Base-by-base conservation (phyloP, 2,888 invertebrate species). In the Ornithoptera alexandrae region DNA sequence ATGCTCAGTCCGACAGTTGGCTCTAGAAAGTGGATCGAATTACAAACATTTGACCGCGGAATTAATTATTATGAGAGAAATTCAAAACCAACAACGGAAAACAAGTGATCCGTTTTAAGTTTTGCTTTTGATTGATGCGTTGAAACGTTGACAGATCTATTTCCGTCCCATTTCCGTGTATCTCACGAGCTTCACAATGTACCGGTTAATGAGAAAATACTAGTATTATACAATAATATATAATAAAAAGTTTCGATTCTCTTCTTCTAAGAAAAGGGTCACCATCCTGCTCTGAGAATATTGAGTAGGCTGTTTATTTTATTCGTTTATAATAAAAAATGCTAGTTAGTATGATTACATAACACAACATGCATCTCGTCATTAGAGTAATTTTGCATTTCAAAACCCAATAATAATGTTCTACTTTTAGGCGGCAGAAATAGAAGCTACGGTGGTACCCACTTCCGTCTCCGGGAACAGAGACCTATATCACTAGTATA, bases 21-120 rank as follows among this genome's bases (percentile, higher is more conserved):
- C n/a, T 59, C 60, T 63, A 59, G 67, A 70, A 70, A 67, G 62
- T 42, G 20, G 36, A 67, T 70, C 30, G 42, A 53, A 70, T 70
- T 70, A 70, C 70, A 46, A 67, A 67, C 65, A 64, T 60, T 63
- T 59, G 62, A 70, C 70, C 67, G 60, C 70, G 62, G 70, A 70
- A 70, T 70, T 53, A 70, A 70, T 70, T 70, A 67, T 63, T 66
- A 59, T 24, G 36, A 17, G 63, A 67, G 67, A 59, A 70, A 70
- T 59, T 60, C 53, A 59, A 67, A 70, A 67, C 70, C 67, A 24
- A 39, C 56, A 53, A 36, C 20, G 17, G 61, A 18, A 46, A 68
- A 46, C 30, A 36, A 63, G 68, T 59, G 58, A 63, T 57, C 24
- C 59, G 50, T 63, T 66, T 67, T 58, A 63, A 39, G 62, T 36